Base-by-base conservation (phyloP, 2,888 invertebrate genomes). In the Erebia aethiops region DNA sequence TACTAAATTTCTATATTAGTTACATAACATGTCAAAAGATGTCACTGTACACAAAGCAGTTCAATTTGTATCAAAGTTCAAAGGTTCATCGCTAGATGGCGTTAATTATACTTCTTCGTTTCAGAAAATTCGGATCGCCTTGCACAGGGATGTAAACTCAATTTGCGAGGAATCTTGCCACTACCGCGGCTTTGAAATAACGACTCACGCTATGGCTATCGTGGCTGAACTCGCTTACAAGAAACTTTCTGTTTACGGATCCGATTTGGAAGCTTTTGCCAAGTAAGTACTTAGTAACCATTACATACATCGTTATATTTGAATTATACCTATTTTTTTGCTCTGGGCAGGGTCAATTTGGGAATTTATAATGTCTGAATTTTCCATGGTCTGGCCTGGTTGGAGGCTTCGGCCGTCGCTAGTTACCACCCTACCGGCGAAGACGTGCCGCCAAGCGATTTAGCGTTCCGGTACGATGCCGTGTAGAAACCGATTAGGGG, bases 221-320 rank as follows among this genome's bases (percentile, higher is more conserved):
- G 92, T 96, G 64, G 88, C 94, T 1, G 96, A 96, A 82, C 81
- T 95, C 5, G 87, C 94, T 16, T 95, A 93, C 85, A 94, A 93
- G 81, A 95, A 95, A 82, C 78, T 95, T 61, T 81, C 87, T 35
- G 78, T 92, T 0, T 95, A 95, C 80, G 94, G 94, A 4, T 76
- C 85, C 14, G 96, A 96, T 85, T 88, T 96, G 74, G 96, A 96
- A 85, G 93, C 94, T 51, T 96, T 96, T 89, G 94, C 95, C 16
- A 95, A 95, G 96, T 96, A 88, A 10, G 46, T 41, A 35, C n/a
- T 96, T 88, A 8, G 58, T 35, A 35, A 57, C 16, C 11, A 21
- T 26, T 51, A 9, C 16, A 52, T 8, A 16, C 9, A 52, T 8
- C 54, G 54, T 54, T 18, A 54, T 10, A 11, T 18, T 11, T 10